phyloP scores from a whole-genome alignment of 2,888 invertebrate species.

The Neocrepidodera transversa region DNA sequence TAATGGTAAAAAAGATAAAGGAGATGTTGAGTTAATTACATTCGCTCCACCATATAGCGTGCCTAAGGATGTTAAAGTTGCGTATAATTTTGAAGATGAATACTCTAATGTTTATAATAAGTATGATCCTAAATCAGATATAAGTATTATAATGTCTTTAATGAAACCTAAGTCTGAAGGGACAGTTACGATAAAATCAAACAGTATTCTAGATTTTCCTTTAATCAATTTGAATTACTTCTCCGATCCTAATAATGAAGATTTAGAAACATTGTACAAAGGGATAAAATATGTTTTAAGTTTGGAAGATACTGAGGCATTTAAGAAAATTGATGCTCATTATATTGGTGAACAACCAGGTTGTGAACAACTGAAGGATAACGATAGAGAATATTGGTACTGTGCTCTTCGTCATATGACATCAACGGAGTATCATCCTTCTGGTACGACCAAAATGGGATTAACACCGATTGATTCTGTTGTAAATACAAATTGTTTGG shows the following conservation, averaged over 20 bases:
- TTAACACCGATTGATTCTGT: conserved; percentile 61
- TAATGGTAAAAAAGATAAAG: conserved; percentile 33
- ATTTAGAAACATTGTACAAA: conserved; percentile 71
- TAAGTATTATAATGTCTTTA: conserved; percentile 39
- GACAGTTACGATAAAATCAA: conserved; percentile 45
- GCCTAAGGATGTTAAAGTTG: neutral
- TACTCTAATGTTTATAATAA: neutral
- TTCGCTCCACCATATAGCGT: conserved; percentile 48
- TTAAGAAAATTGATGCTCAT: conserved; percentile 66
- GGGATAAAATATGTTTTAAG: conserved; percentile 60
- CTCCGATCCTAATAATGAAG: conserved; percentile 53
- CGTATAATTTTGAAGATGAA: conserved; percentile 14
- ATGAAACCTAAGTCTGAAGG: conserved; percentile 51
- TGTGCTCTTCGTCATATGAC: conserved; percentile 60
- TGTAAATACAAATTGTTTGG: conserved; percentile 63
- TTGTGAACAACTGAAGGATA: conserved; percentile 55
- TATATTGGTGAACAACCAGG: conserved; percentile 53
- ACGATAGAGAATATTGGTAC: conserved; percentile 59
- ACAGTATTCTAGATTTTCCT: conserved; percentile 49
- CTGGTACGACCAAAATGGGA: conserved; percentile 66
- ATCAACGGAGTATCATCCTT: conserved; percentile 61
- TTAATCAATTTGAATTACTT: conserved; percentile 48
- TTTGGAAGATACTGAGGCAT: conserved; percentile 63
- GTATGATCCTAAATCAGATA: conserved; percentile 28
- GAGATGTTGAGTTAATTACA: conserved; percentile 43